Evolutionary conservation across 2,888 invertebrate genomes (phyloP), one percentile per base, ranked within the genome.

Genomic region (Rhynchonema sp.): DNA sequence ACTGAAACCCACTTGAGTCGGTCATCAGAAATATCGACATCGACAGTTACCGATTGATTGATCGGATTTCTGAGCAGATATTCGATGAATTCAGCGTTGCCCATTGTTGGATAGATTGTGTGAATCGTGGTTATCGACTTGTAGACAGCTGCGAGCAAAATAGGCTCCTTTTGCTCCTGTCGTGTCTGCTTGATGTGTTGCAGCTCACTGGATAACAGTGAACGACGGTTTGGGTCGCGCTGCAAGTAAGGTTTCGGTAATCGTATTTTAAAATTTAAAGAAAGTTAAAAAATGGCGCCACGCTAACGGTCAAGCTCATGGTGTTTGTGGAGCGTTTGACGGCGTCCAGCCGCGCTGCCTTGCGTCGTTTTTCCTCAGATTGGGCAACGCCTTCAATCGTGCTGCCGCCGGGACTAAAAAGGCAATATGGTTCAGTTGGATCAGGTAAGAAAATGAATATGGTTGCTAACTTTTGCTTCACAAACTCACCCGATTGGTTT

Each of bases 31-130:
- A 38, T 38, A 52, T 72, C 70, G 13, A 76, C 67, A 30, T 64
- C 66, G n/a, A 74, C 64, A 1, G 70, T 71, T 58, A 73, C 70
- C 59, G 74, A 68, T 3, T 68, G 65, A 60, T 74, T 74, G 66
- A 69, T 73, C 0, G 75, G 75, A 64, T 76, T 76, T 29, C 67
- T 64, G 25, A 76, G 66, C 2, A 72, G 69, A 67, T 72, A 75
- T 66, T 76, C 76, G 62, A 75, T 74, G 69, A 75, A 75, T 63
- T 75, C 73, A 1, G 71, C 66, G 1, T 67, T 66, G 20, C 73
- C 76, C 62, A 76, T 69, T 9, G 71, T 68, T 1, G 75, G 73
- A 64, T 73, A 69, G 46, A 75, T 68, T n/a, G 68, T 65, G 63
- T 75, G 74, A 53, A 74, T 72, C 1, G 72, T 70, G 2, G 74